Conservation (phyloP, 2,797 vertebrate species). For the Cyprinodon diabolis region DNA sequence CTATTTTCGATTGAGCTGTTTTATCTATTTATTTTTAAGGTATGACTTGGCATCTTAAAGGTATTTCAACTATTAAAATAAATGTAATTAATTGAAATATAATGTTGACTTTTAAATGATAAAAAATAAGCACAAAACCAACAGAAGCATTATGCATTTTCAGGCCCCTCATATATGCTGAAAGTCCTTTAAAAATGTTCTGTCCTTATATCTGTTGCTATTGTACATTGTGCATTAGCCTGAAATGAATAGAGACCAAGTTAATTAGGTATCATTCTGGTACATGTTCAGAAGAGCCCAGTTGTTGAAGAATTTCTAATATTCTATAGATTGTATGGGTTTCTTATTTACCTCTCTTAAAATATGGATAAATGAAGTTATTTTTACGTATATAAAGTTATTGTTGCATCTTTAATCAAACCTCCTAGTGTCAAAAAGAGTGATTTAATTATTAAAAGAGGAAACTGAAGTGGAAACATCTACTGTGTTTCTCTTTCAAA, state of each 20-base stretch:
- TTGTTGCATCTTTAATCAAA: constrained; percentile 12
- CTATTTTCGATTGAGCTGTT: no score
- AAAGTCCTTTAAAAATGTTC: no score
- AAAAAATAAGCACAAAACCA: not conserved
- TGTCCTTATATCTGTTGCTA: no score
- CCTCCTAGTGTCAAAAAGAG: not conserved
- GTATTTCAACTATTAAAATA: no score
- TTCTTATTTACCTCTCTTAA: not conserved
- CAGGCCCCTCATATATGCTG: no score
- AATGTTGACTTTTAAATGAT: no score
- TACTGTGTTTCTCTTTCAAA: not conserved
- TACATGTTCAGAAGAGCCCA: no score
- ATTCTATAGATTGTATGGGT: not conserved
- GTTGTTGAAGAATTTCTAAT: not conserved
- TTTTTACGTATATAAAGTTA: not conserved
- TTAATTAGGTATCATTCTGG: no score
- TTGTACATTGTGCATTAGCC: no score
- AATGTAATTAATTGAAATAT: no score
- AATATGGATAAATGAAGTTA: not conserved
- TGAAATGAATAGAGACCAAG: no score
- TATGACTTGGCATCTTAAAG: not conserved
- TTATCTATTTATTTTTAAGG: not conserved
- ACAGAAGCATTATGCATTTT: no score
- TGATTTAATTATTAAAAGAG: not conserved
- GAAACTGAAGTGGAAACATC: constrained; percentile 27